These are phyloP conservation scores for Dynastes hyllus DNA, from an alignment of 2,888 invertebrate genomes.

Conservation along the genomic window DNA sequence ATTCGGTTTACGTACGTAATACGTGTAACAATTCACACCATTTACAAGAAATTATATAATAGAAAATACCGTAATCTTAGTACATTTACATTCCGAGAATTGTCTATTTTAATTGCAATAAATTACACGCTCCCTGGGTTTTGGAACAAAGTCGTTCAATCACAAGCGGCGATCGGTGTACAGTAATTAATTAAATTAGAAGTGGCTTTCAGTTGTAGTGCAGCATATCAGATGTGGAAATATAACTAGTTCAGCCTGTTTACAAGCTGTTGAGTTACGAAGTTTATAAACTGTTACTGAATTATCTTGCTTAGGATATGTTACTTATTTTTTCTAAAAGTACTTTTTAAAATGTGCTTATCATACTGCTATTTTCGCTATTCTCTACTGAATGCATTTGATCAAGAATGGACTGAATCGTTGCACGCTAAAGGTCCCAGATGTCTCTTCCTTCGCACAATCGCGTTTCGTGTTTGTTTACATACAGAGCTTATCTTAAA, in stretches of 20 bases:
- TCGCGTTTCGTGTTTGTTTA: slow-evolving; percentile 28
- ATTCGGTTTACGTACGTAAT: slow-evolving; percentile 4
- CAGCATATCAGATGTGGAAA: too few relatives aligned
- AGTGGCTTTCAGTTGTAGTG: too few relatives aligned
- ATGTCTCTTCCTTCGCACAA: slow-evolving; percentile 8
- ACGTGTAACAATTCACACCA: neutral
- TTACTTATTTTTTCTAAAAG: too few relatives aligned
- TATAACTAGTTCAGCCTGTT: too few relatives aligned
- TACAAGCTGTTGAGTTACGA: too few relatives aligned
- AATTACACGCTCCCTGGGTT: slow-evolving; percentile 1
- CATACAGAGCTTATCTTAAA: slow-evolving; percentile 27
- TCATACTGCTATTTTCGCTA: too few relatives aligned
- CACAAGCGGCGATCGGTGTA: too few relatives aligned
- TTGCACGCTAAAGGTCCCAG: slow-evolving; percentile 35
- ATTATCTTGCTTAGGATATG: too few relatives aligned
- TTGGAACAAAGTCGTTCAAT: neutral
- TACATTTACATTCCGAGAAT: neutral
- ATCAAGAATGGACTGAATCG: neutral
- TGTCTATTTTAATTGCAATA: neutral
- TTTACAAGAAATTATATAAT: neutral
- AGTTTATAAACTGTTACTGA: too few relatives aligned
- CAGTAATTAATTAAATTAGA: too few relatives aligned
- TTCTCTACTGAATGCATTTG: neutral
- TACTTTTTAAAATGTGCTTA: too few relatives aligned
- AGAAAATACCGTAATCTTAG: neutral